A percentile compares a stretch with the other conserved stretches of the same genome.
Evolutionary conservation across 2,797 vertebrate species (phyloP).

Genomic region (Huso huso): DNA sequence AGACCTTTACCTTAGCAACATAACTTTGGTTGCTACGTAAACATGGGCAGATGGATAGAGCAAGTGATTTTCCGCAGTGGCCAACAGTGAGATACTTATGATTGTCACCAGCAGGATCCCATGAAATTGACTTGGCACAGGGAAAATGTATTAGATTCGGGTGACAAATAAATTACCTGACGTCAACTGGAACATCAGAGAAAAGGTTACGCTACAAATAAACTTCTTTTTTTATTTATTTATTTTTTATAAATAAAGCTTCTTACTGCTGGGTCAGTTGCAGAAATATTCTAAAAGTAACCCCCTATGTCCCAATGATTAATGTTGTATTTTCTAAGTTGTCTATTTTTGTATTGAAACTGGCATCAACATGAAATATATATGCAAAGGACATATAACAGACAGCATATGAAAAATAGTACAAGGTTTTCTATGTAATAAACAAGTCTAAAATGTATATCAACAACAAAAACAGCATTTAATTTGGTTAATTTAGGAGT

Average conservation of each 20-base stretch:
- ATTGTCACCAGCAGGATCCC: constrained; percentile 49
- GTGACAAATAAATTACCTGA: constrained; percentile 77
- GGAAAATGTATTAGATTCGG: constrained; percentile 72
- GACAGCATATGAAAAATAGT: no score
- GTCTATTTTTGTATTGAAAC: constrained; percentile 50
- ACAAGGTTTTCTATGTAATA: no score
- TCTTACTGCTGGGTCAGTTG: constrained; percentile 38
- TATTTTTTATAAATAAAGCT: constrained; percentile 52
- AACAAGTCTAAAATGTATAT: no score
- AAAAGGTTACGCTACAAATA: constrained; percentile 68
- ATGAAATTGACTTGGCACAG: constrained; percentile 62
- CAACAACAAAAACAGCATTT: no score
- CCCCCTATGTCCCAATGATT: constrained; percentile 48
- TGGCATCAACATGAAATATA: constrained; percentile 45
- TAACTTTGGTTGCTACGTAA: constrained; percentile 76
- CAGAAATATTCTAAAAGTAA: constrained; percentile 51
- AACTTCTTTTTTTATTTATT: constrained; percentile 46
- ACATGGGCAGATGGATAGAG: constrained; percentile 72
- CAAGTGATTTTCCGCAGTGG: constrained; percentile 60
- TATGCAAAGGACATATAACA: neutral
- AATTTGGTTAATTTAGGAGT: no score
- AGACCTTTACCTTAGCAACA: constrained; percentile 63
- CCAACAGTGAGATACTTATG: constrained; percentile 47
- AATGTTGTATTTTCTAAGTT: constrained; percentile 59
- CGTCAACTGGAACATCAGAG: constrained; percentile 60